Evolutionary conservation across 2,888 invertebrate genomes (phyloP).

Genomic region (Isotomurus palustris): DNA sequence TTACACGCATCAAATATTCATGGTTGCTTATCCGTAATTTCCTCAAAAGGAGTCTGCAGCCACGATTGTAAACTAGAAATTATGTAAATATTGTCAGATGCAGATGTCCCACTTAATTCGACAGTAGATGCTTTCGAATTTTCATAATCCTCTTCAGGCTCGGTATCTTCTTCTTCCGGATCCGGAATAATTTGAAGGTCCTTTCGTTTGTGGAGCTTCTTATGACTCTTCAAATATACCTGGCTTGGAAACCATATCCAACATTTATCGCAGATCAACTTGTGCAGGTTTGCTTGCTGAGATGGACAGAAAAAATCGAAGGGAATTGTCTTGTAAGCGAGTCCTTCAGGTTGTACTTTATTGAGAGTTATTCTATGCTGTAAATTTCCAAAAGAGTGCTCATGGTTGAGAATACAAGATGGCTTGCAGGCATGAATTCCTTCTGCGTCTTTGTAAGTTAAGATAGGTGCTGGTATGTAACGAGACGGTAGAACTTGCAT

Average conservation of each 20-base stretch:
- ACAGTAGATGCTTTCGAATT: not conserved
- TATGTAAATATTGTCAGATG: no score
- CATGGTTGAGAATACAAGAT: not conserved
- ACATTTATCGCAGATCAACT: constrained; percentile 1
- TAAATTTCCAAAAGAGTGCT: not conserved
- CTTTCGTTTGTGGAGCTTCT: no score
- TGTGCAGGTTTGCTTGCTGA: not conserved
- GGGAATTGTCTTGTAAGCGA: not conserved
- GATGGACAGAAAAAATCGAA: constrained; percentile 17
- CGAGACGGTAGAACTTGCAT: not conserved
- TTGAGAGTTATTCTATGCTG: not conserved
- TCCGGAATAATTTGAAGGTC: no score
- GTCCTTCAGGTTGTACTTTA: not conserved
- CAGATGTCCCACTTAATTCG: no score
- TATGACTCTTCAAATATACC: no score
- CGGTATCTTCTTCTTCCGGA: not conserved
- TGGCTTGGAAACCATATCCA: not conserved
- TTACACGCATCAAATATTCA: no score
- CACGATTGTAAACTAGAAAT: no score
- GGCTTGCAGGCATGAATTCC: not conserved
- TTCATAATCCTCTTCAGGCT: not conserved
- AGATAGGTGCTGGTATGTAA: not conserved
- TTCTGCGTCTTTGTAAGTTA: not conserved
- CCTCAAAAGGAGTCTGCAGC: no score
- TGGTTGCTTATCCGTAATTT: no score